Evolutionary conservation across 2,888 invertebrate genomes (phyloP).

Genomic region (Phyto melanocephala): DNA sequence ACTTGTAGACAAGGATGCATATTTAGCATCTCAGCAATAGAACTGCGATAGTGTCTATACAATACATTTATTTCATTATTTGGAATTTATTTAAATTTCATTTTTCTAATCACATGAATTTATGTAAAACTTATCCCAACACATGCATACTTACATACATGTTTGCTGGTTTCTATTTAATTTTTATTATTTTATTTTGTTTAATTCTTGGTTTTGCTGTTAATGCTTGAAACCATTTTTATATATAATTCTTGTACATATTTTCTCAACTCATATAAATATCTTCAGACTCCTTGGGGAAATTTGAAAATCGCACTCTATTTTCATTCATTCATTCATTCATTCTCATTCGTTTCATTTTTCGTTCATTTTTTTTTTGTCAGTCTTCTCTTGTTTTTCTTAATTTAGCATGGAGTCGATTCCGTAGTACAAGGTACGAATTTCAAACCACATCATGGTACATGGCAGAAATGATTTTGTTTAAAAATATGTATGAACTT

Average conservation of each 20-base stretch:
- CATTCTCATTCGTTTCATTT: constrained; percentile 35
- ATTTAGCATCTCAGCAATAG: too few relatives aligned
- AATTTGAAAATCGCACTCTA: constrained; percentile 65
- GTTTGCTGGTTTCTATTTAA: neutral
- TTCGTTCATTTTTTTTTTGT: neutral
- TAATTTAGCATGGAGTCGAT: constrained; percentile 25
- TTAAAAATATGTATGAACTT: neutral
- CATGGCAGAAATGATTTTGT: constrained; percentile 20
- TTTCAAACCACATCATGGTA: constrained; percentile 10
- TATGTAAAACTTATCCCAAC: constrained; percentile 1
- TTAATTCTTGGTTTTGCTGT: neutral
- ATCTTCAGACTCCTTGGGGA: constrained; percentile 66
- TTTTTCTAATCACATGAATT: neutral
- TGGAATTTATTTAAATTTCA: too few relatives aligned
- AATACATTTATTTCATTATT: too few relatives aligned
- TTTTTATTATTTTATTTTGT: neutral
- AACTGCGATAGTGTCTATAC: too few relatives aligned
- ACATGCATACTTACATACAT: too few relatives aligned
- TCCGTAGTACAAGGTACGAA: constrained; percentile 18
- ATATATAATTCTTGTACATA: constrained; percentile 15
- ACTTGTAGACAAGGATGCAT: too few relatives aligned
- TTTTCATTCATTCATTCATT: constrained; percentile 59
- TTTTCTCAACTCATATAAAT: constrained; percentile 62
- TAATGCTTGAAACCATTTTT: constrained; percentile 40
- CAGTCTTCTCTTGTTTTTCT: constrained; percentile 38